Evolutionary conservation across 2,888 invertebrate species (phyloP).

Genomic region (Erannis defoliaria): DNA sequence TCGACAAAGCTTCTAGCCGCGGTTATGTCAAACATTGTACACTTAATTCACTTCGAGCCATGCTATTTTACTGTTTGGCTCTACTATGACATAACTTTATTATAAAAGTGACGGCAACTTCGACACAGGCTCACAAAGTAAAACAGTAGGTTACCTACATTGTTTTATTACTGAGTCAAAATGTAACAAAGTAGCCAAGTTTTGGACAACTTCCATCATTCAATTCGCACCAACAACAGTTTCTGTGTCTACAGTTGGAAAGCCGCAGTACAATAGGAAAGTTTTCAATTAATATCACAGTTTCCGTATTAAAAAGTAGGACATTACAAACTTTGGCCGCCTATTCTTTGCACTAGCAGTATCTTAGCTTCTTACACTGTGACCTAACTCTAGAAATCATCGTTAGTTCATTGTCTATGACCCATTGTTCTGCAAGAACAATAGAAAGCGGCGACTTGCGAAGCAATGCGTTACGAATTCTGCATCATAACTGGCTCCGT

Average conservation of each 20-base stretch:
- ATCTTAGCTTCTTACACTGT: constrained; percentile 46
- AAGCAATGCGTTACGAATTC: background rate
- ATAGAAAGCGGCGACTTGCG: too few species aligned
- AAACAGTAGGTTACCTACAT: constrained; percentile 13
- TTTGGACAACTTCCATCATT: constrained; percentile 21
- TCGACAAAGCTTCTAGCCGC: background rate
- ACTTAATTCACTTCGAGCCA: constrained; percentile 11
- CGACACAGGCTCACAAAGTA: constrained; percentile 11
- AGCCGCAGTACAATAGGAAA: constrained; percentile 76
- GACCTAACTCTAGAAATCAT: background rate
- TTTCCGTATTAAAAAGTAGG: constrained; percentile 83
- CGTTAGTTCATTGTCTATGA: background rate
- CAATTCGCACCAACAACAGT: constrained; percentile 39
- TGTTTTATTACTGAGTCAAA: constrained; percentile 20
- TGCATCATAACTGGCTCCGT: background rate
- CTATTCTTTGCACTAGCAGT: constrained; percentile 55
- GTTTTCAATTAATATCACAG: constrained; percentile 85
- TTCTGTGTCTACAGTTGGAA: constrained; percentile 68
- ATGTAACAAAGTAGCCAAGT: constrained; percentile 24
- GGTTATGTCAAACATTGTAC: constrained; percentile 5
- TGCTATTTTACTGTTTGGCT: constrained; percentile 12
- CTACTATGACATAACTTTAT: constrained; percentile 25
- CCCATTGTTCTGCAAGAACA: background rate
- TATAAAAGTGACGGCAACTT: constrained; percentile 18
- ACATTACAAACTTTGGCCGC: constrained; percentile 69